phyloP scores from a whole-genome alignment of 53 echinoderm and acorn worm genomes.

The Antedon mediterranea region DNA sequence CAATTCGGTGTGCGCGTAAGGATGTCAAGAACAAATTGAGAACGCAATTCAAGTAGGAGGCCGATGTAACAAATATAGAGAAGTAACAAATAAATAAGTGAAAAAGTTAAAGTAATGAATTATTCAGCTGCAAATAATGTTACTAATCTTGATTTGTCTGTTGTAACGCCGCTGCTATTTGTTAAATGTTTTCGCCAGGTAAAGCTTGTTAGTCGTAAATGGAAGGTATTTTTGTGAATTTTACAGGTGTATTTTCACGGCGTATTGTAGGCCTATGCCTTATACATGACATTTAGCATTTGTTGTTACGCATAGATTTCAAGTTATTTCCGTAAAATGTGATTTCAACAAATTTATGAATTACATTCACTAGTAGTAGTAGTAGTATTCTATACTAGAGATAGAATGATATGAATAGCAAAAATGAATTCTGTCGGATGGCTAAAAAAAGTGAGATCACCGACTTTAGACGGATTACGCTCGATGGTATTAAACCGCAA shows the following conservation, averaged over 20 bases:
- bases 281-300: too few relatives aligned
- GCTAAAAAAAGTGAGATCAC: not conserved
- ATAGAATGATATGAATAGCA: not conserved
- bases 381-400: not conserved
- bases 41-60: too few relatives aligned
- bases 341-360: not conserved
- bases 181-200: slow-evolving; percentile 6
- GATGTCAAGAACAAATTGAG: too few relatives aligned
- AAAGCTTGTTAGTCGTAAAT: not conserved
- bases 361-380: not conserved
- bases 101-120: too few relatives aligned
- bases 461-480: not conserved
- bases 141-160: slow-evolving; percentile 1
- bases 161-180: slow-evolving; percentile 2
- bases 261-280: too few relatives aligned
- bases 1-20: too few relatives aligned
- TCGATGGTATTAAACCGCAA: not conserved
- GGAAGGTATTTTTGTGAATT: not conserved
- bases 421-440: not conserved
- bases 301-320: too few relatives aligned
- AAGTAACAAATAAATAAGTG: too few relatives aligned
- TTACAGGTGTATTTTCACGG: not conserved
- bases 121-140: too few relatives aligned
- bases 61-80: too few relatives aligned
- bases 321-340: not conserved